Percentiles rank a stretch among this genome's conserved stretches.
Conservation (phyloP, 1,140 invertebrate species). For the Drosophila watanabei region DNA sequence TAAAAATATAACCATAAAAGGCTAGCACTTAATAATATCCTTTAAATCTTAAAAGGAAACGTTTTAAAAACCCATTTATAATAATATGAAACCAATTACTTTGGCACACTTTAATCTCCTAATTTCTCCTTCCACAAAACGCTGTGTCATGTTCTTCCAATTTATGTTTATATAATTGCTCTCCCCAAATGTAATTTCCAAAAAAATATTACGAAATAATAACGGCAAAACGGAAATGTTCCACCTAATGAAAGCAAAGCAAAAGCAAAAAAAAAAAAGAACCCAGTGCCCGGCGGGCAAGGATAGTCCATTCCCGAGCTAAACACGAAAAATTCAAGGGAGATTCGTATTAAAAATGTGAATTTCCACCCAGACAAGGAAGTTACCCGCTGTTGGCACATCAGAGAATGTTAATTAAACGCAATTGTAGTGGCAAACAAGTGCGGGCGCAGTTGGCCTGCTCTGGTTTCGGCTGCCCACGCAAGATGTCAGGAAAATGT, state of each 20-base stretch:
- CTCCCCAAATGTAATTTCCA: slow-evolving; percentile 43
- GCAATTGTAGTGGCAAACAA: slow-evolving; percentile 56
- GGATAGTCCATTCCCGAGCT: slow-evolving; percentile 21
- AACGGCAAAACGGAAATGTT: slow-evolving; percentile 15
- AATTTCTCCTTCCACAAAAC: neutral
- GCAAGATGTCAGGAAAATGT: slow-evolving; percentile 78
- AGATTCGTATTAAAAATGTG: slow-evolving; percentile 54
- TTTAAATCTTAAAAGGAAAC: neutral
- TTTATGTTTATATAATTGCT: slow-evolving; percentile 57
- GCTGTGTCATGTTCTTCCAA: slow-evolving; percentile 18
- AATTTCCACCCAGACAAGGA: slow-evolving; percentile 16
- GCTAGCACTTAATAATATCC: neutral
- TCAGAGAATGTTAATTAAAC: slow-evolving; percentile 78
- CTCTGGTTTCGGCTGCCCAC: slow-evolving; percentile 49
- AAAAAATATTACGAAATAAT: slow-evolving; percentile 49
- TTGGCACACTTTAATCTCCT: neutral
- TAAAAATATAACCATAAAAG: neutral
- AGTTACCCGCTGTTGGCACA: slow-evolving; percentile 46
- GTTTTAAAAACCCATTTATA: neutral
- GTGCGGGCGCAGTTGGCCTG: slow-evolving; percentile 23
- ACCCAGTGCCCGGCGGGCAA: slow-evolving; percentile 29
- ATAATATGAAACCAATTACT: neutral
- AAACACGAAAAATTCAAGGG: slow-evolving; percentile 2
- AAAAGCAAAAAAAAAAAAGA: slow-evolving; percentile 24
- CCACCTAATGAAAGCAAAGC: slow-evolving; percentile 50